Base-by-base conservation (phyloP, 1,140 invertebrate genomes). In the Ectropis grisescens region DNA sequence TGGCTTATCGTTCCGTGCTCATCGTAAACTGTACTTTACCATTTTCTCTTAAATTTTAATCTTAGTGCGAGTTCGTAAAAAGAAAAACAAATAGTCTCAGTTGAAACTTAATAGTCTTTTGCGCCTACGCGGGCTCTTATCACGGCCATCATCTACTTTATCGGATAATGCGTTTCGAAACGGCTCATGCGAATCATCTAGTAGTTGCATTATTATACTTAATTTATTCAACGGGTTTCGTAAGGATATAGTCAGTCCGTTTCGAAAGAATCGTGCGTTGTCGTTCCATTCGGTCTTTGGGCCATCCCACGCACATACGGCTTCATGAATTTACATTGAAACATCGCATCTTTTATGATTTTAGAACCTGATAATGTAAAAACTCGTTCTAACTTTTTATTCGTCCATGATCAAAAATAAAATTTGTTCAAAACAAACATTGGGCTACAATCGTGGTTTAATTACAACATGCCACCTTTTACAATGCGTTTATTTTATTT, bases 271-370 rank as follows among this genome's bases (percentile, higher is more conserved):
- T 13, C 29, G 28, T 23, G 19, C 7, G 29, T 33, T 40, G 33
- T 48, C 34, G 45, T 44, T 45, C 40, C 37, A 56, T 39, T 47
- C 52, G 33, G 46, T 50, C 49, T 34, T 26, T 41, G 50, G 29
- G 28, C 42, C 42, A 13, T 37, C 51, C 51, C 48, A 55, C 51
- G 47, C 38, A 14, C 11, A 10, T 34, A 43, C 42, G 40, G 11
- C 16, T 22, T 15, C 22, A 30, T 30, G 22, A 37, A 37, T 37
- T 29, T 15, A 37, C 11, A 30, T 30, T 12, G 16, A 12, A n/a
- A n/a, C n/a, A n/a, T n/a, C n/a, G n/a, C n/a, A n/a, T n/a, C n/a
- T n/a, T n/a, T n/a, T n/a, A n/a, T n/a, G n/a, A n/a, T n/a, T n/a
- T n/a, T n/a, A n/a, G n/a, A n/a, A n/a, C n/a, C n/a, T n/a, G n/a